Evolutionary conservation across 1,140 invertebrate species (phyloP).

Genomic region (Musca vetustissima): DNA sequence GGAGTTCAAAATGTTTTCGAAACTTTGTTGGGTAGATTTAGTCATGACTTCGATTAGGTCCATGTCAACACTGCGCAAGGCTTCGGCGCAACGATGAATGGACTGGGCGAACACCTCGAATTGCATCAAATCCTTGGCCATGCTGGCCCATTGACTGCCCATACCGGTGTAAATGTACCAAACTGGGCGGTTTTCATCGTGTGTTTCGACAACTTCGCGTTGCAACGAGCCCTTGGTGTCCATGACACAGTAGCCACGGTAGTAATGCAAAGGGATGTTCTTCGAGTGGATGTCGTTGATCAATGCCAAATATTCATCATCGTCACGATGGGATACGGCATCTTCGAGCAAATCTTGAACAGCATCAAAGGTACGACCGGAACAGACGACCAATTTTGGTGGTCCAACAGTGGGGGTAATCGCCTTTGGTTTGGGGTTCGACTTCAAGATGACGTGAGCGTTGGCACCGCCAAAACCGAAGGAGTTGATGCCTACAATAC

Average conservation of each 20-base stretch:
- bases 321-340: slow-evolving; percentile 61
- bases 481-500: slow-evolving; percentile 86
- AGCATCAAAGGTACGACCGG: slow-evolving; percentile 83
- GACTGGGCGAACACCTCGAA: slow-evolving; percentile 79
- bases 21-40: slow-evolving; percentile 72
- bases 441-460: slow-evolving; percentile 84
- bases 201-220: slow-evolving; percentile 53
- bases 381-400: slow-evolving; percentile 75
- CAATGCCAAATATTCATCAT: slow-evolving; percentile 77
- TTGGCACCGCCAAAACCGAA: slow-evolving; percentile 98
- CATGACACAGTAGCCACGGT: slow-evolving; percentile 77
- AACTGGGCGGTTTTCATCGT: slow-evolving; percentile 71
- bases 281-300: slow-evolving; percentile 73
- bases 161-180: slow-evolving; percentile 97
- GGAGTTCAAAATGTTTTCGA: slow-evolving; percentile 81
- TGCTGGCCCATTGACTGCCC: slow-evolving; percentile 95
- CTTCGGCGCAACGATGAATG: slow-evolving; percentile 73
- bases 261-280: slow-evolving; percentile 70
- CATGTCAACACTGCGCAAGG: slow-evolving; percentile 74
- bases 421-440: slow-evolving; percentile 72
- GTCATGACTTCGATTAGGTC: slow-evolving; percentile 81
- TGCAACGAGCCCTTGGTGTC: slow-evolving; percentile 54
- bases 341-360: slow-evolving; percentile 70
- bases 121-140: slow-evolving; percentile 82
- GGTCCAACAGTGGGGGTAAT: slow-evolving; percentile 59